These are phyloP conservation scores for Sarcophaga carnaria DNA, from an alignment of 2,888 invertebrate genomes.

Conservation along the genomic window DNA sequence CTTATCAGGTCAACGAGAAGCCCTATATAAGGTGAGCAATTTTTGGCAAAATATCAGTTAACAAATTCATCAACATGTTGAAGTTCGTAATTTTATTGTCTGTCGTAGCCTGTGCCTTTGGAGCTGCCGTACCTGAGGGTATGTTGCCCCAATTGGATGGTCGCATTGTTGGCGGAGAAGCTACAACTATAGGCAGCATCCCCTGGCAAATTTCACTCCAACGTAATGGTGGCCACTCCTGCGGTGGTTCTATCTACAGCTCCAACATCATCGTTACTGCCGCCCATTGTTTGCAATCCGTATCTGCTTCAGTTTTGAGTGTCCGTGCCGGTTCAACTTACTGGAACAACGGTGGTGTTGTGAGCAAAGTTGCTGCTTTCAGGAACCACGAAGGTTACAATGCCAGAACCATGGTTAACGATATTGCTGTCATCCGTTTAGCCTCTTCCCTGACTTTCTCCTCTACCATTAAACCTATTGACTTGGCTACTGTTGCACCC, in stretches of 20 bases:
- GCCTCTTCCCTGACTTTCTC: conserved; percentile 80
- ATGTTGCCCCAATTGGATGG: conserved; percentile 76
- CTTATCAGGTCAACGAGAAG: not conserved
- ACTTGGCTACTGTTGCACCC: conserved; percentile 77
- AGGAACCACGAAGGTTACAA: conserved; percentile 82
- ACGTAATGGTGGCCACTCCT: conserved; percentile 82
- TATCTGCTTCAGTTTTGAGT: conserved; percentile 40
- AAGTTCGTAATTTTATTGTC: conserved; percentile 69
- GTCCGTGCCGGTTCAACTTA: conserved; percentile 75
- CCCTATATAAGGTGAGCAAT: not conserved
- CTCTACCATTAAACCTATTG: conserved; percentile 80
- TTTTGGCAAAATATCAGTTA: not conserved
- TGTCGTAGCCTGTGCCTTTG: conserved; percentile 72
- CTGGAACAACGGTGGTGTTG: conserved; percentile 77
- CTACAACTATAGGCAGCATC: conserved; percentile 71
- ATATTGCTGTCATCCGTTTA: conserved; percentile 84
- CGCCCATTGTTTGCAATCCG: conserved; percentile 83
- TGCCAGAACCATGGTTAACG: conserved; percentile 82
- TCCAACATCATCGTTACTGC: conserved; percentile 83
- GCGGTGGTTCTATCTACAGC: conserved; percentile 83
- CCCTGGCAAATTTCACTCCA: conserved; percentile 78
- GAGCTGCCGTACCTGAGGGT: conserved; percentile 73
- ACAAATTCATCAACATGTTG: conserved; percentile 65
- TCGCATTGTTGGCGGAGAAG: conserved; percentile 77
- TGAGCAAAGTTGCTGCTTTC: conserved; percentile 72